phyloP scores from a whole-genome alignment of 2,113 vertebrate species.

The Casuarius casuarius region DNA sequence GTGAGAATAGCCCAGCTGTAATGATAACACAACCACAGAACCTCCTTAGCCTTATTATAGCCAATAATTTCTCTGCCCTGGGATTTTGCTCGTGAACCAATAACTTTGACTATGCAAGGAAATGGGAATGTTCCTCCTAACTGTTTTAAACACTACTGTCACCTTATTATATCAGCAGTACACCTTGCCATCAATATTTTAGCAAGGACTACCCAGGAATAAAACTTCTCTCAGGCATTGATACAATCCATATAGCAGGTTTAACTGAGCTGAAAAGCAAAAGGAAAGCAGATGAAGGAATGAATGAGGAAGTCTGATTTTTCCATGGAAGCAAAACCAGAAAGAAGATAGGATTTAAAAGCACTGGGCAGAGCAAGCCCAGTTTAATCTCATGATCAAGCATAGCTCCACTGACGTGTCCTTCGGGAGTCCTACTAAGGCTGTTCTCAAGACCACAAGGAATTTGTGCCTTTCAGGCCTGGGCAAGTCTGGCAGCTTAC shows the following conservation, averaged over 20 bases:
- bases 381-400: not conserved
- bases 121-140: not conserved
- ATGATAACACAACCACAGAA: not conserved
- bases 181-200: not conserved
- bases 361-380: not conserved
- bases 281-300: not conserved
- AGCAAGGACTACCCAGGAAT: not conserved
- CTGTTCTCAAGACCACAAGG: not conserved
- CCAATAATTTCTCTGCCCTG: not conserved
- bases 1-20: not conserved
- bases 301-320: not conserved
- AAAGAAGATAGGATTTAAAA: not conserved
- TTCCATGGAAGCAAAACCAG: not conserved
- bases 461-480: not conserved
- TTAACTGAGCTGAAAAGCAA: not conserved
- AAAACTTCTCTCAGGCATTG: not conserved
- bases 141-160: not conserved
- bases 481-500: not conserved
- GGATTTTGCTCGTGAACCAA: not conserved
- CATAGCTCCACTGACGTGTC: not conserved
- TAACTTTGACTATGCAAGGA: not conserved
- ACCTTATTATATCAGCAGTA: not conserved
- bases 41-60: not conserved
- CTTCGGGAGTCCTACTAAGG: not conserved
- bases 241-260: not conserved